phyloP scores from a whole-genome alignment of 2,113 vertebrate genomes.

The Albula goreensis region DNA sequence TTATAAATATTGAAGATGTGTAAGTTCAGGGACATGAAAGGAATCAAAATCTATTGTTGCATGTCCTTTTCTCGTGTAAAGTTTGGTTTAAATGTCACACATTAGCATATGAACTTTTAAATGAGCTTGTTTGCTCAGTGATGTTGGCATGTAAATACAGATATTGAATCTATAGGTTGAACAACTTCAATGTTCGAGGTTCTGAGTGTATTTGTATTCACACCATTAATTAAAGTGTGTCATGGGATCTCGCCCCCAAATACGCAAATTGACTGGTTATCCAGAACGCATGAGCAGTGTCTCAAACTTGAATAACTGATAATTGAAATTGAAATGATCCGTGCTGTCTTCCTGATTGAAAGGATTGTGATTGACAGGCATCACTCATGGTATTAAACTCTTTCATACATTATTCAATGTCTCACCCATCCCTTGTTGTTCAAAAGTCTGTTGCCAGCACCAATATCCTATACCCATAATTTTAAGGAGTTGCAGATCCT shows the following conservation, averaged over 20 bases:
- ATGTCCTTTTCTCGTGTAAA: conserved; percentile 81
- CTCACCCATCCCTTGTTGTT: conserved; percentile 49
- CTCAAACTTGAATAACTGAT: conserved; percentile 59
- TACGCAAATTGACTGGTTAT: conserved; percentile 58
- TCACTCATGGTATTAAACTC: conserved; percentile 54
- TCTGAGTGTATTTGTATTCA: conserved; percentile 53
- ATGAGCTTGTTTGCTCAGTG: conserved; percentile 82
- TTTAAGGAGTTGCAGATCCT: conserved; percentile 14
- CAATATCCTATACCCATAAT: conserved; percentile 27
- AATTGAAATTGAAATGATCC: conserved; percentile 57
- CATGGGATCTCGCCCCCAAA: conserved; percentile 54
- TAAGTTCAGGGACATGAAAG: conserved; percentile 74
- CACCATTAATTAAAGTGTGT: conserved; percentile 62
- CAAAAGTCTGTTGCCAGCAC: conserved; percentile 29
- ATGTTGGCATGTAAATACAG: conserved; percentile 78
- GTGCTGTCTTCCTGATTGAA: conserved; percentile 53
- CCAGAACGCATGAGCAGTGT: conserved; percentile 36
- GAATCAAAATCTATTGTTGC: conserved; percentile 80
- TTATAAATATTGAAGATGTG: conserved; percentile 76
- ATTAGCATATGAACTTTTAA: conserved; percentile 87
- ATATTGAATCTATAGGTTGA: conserved; percentile 62
- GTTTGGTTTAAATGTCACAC: conserved; percentile 84
- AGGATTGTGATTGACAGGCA: conserved; percentile 62
- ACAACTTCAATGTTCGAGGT: conserved; percentile 46
- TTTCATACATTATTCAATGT: conserved; percentile 54